Conservation (phyloP, 1,140 invertebrate genomes). For the Procambarus clarkii region DNA sequence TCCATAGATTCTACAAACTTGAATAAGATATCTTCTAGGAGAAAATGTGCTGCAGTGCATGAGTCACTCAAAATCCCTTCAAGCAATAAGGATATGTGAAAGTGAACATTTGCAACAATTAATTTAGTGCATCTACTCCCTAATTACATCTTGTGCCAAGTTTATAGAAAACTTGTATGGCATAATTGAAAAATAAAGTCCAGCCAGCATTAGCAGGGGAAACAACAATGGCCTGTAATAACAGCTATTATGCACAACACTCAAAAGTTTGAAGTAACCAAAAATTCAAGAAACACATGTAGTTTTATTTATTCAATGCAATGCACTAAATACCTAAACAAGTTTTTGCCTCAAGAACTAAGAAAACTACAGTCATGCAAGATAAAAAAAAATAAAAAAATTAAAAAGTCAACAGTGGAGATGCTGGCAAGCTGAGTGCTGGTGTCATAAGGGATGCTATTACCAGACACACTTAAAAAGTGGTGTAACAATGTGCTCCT, state of each 20-base stretch:
- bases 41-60: not conserved
- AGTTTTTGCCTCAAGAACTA: constrained; percentile 34
- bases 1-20: constrained; percentile 39
- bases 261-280: not conserved
- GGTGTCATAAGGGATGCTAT: constrained; percentile 50
- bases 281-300: constrained; percentile 8
- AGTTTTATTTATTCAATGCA: constrained; percentile 13
- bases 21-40: constrained; percentile 14
- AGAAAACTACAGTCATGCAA: constrained; percentile 60
- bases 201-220: not conserved
- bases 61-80: not conserved
- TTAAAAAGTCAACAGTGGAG: constrained; percentile 25
- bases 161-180: not conserved
- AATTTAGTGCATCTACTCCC: not conserved
- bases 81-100: constrained; percentile 12
- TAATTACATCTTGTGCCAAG: not conserved
- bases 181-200: not conserved
- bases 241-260: constrained; percentile 1
- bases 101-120: not conserved
- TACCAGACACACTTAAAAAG: constrained; percentile 27
- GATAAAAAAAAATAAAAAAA: constrained; percentile 1
- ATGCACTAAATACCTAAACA: constrained; percentile 11
- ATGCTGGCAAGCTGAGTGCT: constrained; percentile 53
- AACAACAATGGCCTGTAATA: not conserved
- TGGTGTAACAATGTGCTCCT: constrained; percentile 28